A percentile compares a stretch with the other conserved stretches of the same genome.
Conservation (phyloP, 1,140 invertebrate genomes). For the Trachymyrmex septentrionalis region DNA sequence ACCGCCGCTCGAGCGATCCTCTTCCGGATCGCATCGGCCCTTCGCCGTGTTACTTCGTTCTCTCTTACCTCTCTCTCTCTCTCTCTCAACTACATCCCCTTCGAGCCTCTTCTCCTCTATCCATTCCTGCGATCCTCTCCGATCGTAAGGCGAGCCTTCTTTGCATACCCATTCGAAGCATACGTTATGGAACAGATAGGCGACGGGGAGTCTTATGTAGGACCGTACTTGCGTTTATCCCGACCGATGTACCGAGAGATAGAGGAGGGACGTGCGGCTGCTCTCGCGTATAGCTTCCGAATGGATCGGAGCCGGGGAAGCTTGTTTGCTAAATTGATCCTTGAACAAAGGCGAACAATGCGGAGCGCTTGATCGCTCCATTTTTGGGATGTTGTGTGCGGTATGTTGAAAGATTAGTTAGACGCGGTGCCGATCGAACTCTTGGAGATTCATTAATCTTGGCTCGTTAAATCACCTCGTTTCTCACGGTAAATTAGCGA, state of each 20-base stretch:
- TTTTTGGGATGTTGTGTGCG: slow-evolving; percentile 48
- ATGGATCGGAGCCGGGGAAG: not conserved
- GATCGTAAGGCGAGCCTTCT: slow-evolving; percentile 22
- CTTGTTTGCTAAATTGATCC: slow-evolving; percentile 45
- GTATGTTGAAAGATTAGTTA: slow-evolving; percentile 18
- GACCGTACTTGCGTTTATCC: slow-evolving; percentile 54
- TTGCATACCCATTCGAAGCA: slow-evolving; percentile 60
- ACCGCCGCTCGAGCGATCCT: slow-evolving; percentile 43
- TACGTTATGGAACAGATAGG: slow-evolving; percentile 55
- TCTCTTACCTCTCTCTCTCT: too few species aligned
- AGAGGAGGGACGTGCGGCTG: not conserved
- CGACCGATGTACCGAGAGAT: slow-evolving; percentile 30
- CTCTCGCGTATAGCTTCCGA: not conserved
- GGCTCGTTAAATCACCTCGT: slow-evolving; percentile 22
- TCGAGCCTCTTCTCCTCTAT: not conserved
- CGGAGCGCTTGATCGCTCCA: not conserved
- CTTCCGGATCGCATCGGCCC: not conserved
- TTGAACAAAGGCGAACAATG: not conserved
- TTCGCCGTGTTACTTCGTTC: slow-evolving; percentile 16
- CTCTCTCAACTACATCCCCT: not conserved
- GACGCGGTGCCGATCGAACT: slow-evolving; percentile 10
- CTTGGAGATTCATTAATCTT: slow-evolving; percentile 45
- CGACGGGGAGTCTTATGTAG: slow-evolving; percentile 50
- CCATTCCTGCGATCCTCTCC: slow-evolving; percentile 41
- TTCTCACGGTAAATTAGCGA: slow-evolving; percentile 22